Conservation (phyloP, 2,888 invertebrate species). For the Volucella zonaria region DNA sequence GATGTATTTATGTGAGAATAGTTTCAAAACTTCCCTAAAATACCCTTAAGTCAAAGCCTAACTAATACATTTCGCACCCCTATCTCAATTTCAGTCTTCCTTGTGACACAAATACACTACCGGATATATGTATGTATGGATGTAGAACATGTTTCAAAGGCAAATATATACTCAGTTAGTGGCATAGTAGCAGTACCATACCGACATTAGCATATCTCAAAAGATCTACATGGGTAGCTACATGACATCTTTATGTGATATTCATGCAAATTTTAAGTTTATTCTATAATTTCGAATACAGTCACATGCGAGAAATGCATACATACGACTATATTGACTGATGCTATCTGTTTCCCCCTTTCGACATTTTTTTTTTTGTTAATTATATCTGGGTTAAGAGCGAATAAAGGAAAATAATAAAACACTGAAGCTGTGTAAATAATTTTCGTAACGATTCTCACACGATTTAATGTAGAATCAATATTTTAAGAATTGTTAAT, state of each 20-base stretch:
- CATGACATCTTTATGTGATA: slow-evolving; percentile 81
- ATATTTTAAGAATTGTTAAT: not conserved
- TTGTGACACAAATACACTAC: slow-evolving; percentile 22
- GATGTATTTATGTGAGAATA: not conserved
- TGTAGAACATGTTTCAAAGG: slow-evolving; percentile 29
- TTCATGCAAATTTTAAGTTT: slow-evolving; percentile 80
- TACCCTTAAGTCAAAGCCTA: not conserved
- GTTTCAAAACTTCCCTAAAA: not conserved
- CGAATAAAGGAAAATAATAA: not conserved
- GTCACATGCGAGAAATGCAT: slow-evolving; percentile 49
- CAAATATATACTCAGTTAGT: slow-evolving; percentile 28
- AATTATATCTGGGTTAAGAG: slow-evolving; percentile 62
- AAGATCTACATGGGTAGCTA: slow-evolving; percentile 75
- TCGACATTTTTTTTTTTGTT: not conserved
- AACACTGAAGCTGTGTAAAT: slow-evolving; percentile 20
- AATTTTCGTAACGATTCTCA: slow-evolving; percentile 8
- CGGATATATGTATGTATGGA: not conserved
- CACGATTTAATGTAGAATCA: slow-evolving; percentile 16
- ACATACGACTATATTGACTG: slow-evolving; percentile 48
- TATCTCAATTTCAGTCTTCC: not conserved
- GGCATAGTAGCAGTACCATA: slow-evolving; percentile 29
- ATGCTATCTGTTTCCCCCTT: slow-evolving; percentile 68
- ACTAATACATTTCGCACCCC: slow-evolving; percentile 24
- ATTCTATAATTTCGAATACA: slow-evolving; percentile 68
- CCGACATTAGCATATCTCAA: slow-evolving; percentile 74